phyloP scores from a whole-genome alignment of 2,888 invertebrate species.

The Pedicia rivosa region DNA sequence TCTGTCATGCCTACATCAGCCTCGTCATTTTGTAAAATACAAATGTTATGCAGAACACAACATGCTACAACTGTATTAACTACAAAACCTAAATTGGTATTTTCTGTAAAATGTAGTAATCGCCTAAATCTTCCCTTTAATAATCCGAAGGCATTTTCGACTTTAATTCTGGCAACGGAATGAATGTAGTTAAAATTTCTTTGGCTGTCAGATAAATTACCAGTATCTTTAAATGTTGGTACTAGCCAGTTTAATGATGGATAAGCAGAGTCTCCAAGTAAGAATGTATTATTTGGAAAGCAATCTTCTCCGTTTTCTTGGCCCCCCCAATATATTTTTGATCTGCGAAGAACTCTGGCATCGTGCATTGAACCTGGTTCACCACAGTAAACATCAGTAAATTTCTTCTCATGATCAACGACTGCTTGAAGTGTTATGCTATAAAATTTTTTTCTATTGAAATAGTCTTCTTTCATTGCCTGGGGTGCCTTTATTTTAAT shows the following conservation, averaged over 20 bases:
- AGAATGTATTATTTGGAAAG: conserved; percentile 7
- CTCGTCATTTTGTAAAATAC: neutral
- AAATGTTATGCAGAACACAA: conserved; percentile 14
- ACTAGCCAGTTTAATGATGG: conserved; percentile 12
- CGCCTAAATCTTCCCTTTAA: conserved; percentile 18
- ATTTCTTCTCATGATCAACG: conserved; percentile 15
- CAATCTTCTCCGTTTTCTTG: neutral
- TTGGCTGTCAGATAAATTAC: conserved; percentile 15
- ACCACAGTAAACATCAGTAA: conserved; percentile 16
- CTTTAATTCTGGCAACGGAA: conserved; percentile 15
- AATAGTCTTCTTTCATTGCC: no score
- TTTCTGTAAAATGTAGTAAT: conserved; percentile 14
- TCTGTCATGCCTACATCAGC: no score
- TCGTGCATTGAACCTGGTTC: conserved; percentile 17
- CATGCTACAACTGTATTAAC: conserved; percentile 13
- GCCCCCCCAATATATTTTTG: neutral
- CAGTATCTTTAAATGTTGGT: conserved; percentile 17
- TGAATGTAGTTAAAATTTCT: conserved; percentile 16
- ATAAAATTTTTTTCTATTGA: conserved; percentile 12
- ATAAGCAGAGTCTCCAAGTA: conserved; percentile 18
- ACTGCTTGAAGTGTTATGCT: conserved; percentile 16
- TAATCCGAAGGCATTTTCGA: conserved; percentile 18
- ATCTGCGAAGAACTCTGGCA: conserved; percentile 11
- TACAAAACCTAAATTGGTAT: conserved; percentile 10
- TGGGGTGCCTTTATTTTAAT: conserved; percentile 14